Evolutionary conservation across 2,113 vertebrate species (phyloP).

Genomic region (Dendrocopos noguchii): DNA sequence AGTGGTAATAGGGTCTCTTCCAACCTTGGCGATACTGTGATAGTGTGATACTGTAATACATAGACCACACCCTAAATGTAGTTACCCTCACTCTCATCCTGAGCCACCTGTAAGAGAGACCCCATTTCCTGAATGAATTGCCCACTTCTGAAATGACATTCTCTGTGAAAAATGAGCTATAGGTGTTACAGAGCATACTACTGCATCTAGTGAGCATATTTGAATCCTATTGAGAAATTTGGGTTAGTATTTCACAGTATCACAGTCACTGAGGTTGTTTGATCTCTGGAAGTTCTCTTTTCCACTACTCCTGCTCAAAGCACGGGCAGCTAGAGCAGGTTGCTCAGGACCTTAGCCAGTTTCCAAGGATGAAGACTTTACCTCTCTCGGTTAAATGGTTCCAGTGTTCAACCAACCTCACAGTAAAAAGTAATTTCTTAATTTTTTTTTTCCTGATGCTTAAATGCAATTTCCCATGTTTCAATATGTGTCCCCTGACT

Average conservation of each 20-base stretch:
- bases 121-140: background rate
- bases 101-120: background rate
- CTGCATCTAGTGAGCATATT: background rate
- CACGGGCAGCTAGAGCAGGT: background rate
- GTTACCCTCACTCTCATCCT: background rate
- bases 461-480: background rate
- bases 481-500: background rate
- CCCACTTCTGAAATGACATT: background rate
- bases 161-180: background rate
- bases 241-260: background rate
- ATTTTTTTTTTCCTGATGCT: background rate
- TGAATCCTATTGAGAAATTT: background rate
- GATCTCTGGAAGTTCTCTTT: no score
- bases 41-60: no score
- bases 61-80: background rate
- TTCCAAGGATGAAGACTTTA: background rate
- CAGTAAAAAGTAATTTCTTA: no score
- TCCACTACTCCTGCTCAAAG: no score
- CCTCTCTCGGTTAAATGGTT: background rate
- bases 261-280: no score
- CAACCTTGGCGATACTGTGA: no score
- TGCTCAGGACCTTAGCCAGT: background rate
- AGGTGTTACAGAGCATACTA: background rate
- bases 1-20: no score
- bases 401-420: background rate